Evolutionary conservation across 2,113 vertebrate species (phyloP).

Genomic region (Capra hircus): DNA sequence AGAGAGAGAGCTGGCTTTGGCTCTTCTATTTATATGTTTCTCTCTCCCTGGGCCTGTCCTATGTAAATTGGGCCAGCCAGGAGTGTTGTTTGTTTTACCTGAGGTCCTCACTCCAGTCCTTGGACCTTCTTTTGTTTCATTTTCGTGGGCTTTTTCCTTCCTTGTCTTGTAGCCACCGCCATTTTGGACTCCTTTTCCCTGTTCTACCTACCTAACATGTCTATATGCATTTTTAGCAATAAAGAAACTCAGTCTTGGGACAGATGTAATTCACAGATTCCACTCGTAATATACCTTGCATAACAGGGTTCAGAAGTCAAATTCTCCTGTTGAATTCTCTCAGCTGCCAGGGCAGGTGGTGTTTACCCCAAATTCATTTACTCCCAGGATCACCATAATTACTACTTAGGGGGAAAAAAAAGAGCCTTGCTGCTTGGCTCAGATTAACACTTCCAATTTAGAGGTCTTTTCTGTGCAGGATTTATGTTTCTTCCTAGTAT

Average conservation of each 20-base stretch:
- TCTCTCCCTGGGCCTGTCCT: too few species aligned
- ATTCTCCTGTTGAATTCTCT: constrained; percentile 32
- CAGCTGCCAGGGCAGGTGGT: constrained; percentile 43
- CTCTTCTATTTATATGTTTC: too few species aligned
- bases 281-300: neutral
- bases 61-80: too few species aligned
- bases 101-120: too few species aligned
- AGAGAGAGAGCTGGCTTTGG: too few species aligned
- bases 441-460: neutral
- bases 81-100: too few species aligned
- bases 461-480: constrained; percentile 10
- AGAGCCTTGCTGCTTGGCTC: neutral
- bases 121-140: too few species aligned
- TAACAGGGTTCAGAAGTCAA: constrained; percentile 15
- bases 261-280: constrained; percentile 30
- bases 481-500: constrained; percentile 6
- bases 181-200: too few species aligned
- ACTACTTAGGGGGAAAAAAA: neutral
- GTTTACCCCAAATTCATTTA: constrained; percentile 26
- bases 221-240: constrained; percentile 16
- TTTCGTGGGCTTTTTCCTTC: too few species aligned
- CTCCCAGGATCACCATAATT: constrained; percentile 30
- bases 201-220: neutral
- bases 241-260: constrained; percentile 20
- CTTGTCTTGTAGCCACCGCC: too few species aligned